Evolutionary conservation across 92 coral and sea anemone species (phyloP).

Genomic region (Nematostella vectensis): DNA sequence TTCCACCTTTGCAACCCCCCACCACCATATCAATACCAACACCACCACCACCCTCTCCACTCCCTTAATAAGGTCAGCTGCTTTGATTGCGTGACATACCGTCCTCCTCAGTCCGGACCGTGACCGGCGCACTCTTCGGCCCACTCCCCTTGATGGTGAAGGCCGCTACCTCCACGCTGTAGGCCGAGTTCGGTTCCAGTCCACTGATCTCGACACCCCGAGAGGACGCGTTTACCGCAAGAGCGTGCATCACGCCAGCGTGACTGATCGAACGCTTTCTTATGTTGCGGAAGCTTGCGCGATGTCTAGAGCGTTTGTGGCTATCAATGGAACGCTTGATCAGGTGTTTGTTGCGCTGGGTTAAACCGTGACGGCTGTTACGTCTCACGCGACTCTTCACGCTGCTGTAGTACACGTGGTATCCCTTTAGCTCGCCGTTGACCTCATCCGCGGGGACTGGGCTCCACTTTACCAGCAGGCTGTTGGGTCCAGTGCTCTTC

Average conservation of each 20-base stretch:
- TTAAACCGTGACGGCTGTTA: background rate
- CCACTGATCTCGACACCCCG: conserved; percentile 41
- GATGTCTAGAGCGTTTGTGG: background rate
- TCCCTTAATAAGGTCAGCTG: no score
- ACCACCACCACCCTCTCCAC: no score
- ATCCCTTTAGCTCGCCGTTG: conserved; percentile 54
- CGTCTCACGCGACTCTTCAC: conserved; percentile 19
- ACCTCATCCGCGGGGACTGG: conserved; percentile 36
- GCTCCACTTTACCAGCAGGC: conserved; percentile 60
- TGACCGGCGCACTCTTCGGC: conserved; percentile 31
- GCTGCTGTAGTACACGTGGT: conserved; percentile 47
- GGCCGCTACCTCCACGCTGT: conserved; percentile 47
- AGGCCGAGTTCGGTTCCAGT: conserved; percentile 27
- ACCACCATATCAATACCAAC: no score
- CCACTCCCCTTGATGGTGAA: conserved; percentile 50
- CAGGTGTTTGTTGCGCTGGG: background rate
- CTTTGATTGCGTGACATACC: conserved; percentile 43
- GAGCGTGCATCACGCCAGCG: conserved; percentile 41
- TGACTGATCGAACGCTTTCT: conserved; percentile 7
- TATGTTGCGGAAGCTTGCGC: no score
- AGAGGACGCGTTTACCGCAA: conserved; percentile 45
- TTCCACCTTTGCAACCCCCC: no score
- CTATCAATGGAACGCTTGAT: background rate
- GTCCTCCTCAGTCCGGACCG: conserved; percentile 43
- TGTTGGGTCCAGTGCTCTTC: conserved; percentile 40